phyloP scores from a whole-genome alignment of 2,888 invertebrate genomes.

The Tolmerus cingulatus region DNA sequence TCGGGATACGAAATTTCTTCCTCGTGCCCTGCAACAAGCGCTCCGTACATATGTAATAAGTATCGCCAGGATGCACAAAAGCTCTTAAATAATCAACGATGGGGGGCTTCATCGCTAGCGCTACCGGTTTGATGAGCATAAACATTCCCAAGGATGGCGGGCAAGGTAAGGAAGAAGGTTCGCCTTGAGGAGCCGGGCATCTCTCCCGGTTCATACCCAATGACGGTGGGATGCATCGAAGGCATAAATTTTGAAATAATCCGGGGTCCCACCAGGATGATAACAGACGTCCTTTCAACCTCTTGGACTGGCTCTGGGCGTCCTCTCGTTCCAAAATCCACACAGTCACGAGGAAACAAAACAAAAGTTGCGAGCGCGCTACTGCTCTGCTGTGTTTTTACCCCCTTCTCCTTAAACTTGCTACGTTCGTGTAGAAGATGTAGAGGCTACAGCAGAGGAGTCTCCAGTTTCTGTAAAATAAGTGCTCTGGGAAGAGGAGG shows the following conservation, averaged over 20 bases:
- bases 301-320: conserved; percentile 17
- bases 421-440: background rate
- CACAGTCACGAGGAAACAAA: conserved; percentile 16
- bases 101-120: conserved; percentile 24
- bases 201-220: conserved; percentile 21
- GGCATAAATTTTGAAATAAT: conserved; percentile 43
- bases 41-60: conserved; percentile 15
- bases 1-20: background rate
- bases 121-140: conserved; percentile 27
- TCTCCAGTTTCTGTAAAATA: conserved; percentile 32
- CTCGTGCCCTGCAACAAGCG: background rate
- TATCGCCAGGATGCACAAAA: conserved; percentile 36
- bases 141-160: background rate
- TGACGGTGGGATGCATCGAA: conserved; percentile 30
- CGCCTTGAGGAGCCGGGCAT: background rate
- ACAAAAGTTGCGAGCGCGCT: conserved; percentile 5
- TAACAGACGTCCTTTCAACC: conserved; percentile 40
- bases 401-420: background rate
- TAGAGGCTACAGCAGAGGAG: background rate
- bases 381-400: background rate
- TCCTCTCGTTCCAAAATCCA: background rate
- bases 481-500: background rate
- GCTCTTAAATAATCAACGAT: conserved; percentile 39
- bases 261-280: conserved; percentile 38
- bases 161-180: background rate